phyloP scores from a whole-genome alignment of 2,797 vertebrate genomes.

The Phoeniculus purpureus region DNA sequence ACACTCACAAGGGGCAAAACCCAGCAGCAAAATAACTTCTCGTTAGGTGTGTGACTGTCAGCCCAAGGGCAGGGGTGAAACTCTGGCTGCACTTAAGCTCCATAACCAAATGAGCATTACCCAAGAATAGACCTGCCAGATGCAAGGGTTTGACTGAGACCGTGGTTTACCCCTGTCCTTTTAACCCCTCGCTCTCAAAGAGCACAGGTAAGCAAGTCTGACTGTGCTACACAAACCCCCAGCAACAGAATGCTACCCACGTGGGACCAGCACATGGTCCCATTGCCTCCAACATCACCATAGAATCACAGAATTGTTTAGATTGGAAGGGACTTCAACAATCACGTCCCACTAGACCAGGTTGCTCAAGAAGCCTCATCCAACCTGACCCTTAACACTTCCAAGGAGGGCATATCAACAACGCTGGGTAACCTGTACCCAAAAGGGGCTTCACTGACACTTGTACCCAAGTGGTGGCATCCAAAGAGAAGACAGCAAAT shows the following conservation, averaged over 20 bases:
- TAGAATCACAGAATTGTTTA: too few relatives aligned
- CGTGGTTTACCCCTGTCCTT: conserved; percentile 23
- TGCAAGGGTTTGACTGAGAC: conserved; percentile 2
- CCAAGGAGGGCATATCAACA: too few relatives aligned
- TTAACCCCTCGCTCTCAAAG: conserved; percentile 20
- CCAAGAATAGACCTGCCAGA: not conserved
- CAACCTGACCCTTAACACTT: too few relatives aligned
- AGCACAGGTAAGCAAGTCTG: not conserved
- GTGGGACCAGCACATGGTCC: accelerated
- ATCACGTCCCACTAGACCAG: too few relatives aligned
- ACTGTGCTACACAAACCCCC: not conserved
- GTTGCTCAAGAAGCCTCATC: too few relatives aligned
- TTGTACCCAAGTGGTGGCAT: accelerated
- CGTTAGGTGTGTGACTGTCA: not conserved
- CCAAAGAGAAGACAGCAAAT: not conserved
- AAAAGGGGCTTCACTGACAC: not conserved
- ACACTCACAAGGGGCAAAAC: conserved; percentile 11
- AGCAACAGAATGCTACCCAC: accelerated
- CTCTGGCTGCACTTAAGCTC: not conserved
- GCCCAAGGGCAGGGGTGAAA: conserved; percentile 20
- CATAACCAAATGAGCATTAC: not conserved
- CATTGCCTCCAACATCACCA: accelerated
- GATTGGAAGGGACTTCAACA: too few relatives aligned
- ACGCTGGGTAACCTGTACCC: not conserved
- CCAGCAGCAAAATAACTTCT: conserved; percentile 35